These are phyloP conservation scores for Galago senegalensis DNA, from an alignment of 2,797 vertebrate genomes.

Conservation along the genomic window DNA sequence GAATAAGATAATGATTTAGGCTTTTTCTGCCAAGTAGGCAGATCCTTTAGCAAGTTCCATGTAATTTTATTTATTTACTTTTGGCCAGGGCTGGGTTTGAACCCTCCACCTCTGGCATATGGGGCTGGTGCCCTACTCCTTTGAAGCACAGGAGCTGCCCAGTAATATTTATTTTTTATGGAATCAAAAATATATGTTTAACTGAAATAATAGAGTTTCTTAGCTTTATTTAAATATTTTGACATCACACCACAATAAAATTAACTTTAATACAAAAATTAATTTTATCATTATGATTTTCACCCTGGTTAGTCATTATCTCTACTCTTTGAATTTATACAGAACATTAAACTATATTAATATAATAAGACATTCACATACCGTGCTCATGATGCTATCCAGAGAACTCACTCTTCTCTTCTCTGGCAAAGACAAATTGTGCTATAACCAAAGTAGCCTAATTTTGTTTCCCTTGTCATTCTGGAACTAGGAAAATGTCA, in stretches of 20 bases:
- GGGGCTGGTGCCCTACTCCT: no score
- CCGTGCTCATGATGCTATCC: conserved; percentile 65
- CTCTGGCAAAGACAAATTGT: conserved; percentile 66
- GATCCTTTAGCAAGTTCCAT: not conserved
- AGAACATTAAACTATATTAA: conserved; percentile 72
- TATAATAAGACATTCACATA: conserved; percentile 74
- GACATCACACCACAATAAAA: not conserved
- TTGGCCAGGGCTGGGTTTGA: no score
- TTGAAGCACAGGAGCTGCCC: no score
- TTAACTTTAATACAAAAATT: not conserved
- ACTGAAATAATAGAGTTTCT: not conserved
- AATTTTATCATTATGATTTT: conserved; percentile 59
- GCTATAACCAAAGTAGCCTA: conserved; percentile 53
- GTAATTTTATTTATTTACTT: not conserved
- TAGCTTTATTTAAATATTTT: not conserved
- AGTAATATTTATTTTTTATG: not conserved
- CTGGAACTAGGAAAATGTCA: conserved; percentile 59
- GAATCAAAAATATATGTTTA: not conserved
- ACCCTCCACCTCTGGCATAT: no score
- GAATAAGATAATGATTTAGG: not conserved
- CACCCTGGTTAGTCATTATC: conserved; percentile 48
- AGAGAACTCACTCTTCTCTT: conserved; percentile 57
- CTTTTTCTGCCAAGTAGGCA: not conserved
- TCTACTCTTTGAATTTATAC: conserved; percentile 69
- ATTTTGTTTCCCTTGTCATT: conserved; percentile 80